phyloP scores from a whole-genome alignment of 2,888 invertebrate species.

The Lagria hirta region DNA sequence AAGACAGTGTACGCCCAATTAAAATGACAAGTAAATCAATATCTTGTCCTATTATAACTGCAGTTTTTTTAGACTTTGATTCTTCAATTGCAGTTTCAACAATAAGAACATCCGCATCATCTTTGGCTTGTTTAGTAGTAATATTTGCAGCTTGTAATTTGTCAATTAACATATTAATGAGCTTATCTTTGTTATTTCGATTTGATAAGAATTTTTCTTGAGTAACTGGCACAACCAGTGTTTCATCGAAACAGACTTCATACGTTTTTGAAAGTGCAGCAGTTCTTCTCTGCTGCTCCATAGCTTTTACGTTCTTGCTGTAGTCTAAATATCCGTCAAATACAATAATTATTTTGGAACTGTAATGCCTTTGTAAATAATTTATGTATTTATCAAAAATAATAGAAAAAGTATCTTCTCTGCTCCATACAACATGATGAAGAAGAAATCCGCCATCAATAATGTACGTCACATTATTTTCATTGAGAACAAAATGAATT shows the following conservation, averaged over 20 bases:
- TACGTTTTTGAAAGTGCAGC: conserved; percentile 45
- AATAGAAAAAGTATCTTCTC: conserved; percentile 10
- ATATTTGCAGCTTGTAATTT: conserved; percentile 46
- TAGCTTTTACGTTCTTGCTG: conserved; percentile 46
- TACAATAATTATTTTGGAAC: conserved; percentile 38
- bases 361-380: conserved; percentile 37
- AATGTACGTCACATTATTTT: conserved; percentile 21
- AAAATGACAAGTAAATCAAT: conserved; percentile 47
- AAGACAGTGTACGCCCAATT: conserved; percentile 43
- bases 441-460: conserved; percentile 26
- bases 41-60: conserved; percentile 47
- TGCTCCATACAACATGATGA: conserved; percentile 19
- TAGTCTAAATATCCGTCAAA: conserved; percentile 31
- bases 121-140: conserved; percentile 46
- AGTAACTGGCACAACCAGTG: conserved; percentile 39
- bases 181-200: conserved; percentile 8
- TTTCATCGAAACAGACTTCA: conserved; percentile 46
- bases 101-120: conserved; percentile 49
- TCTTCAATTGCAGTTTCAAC: conserved; percentile 45
- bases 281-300: conserved; percentile 47
- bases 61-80: conserved; percentile 34
- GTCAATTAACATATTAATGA: conserved; percentile 25
- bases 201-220: conserved; percentile 38
- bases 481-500: conserved; percentile 10
- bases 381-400: conserved; percentile 36